Evolutionary conservation across 1,140 invertebrate genomes (phyloP).

Genomic region (Drosophila sp.): DNA sequence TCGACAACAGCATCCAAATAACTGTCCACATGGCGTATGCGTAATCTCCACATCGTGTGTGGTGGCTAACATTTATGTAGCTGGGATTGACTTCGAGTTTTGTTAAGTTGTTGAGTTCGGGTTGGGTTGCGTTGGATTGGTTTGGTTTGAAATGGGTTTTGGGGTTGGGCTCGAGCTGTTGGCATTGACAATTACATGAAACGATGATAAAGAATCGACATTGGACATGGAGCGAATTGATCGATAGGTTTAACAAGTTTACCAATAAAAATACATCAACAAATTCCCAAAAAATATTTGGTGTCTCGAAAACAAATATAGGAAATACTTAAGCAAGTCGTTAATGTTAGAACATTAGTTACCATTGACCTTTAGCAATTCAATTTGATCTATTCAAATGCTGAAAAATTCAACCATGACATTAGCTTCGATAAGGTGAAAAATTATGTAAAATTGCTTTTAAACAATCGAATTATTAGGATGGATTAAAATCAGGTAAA

Average conservation of each 20-base stretch:
- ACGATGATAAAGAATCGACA: slow-evolving; percentile 34
- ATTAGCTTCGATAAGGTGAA: no score
- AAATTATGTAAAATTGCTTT: no score
- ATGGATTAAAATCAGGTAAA: no score
- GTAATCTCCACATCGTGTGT: slow-evolving; percentile 24
- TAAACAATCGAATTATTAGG: no score
- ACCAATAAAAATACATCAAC: not conserved
- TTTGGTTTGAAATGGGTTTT: no score
- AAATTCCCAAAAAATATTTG: not conserved
- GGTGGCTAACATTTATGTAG: not conserved
- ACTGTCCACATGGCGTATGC: slow-evolving; percentile 38
- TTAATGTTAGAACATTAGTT: no score
- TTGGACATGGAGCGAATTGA: not conserved
- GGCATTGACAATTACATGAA: slow-evolving; percentile 37
- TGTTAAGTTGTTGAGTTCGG: slow-evolving; percentile 5
- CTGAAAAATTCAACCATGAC: no score
- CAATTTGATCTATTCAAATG: not conserved
- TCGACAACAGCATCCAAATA: slow-evolving; percentile 50
- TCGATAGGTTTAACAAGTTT: slow-evolving; percentile 2
- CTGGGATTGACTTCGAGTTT: slow-evolving; percentile 8
- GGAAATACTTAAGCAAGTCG: not conserved
- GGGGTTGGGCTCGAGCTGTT: slow-evolving; percentile 21
- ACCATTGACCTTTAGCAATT: no score
- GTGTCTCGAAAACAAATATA: not conserved
- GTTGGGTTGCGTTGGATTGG: slow-evolving; percentile 11